Percentiles rank a stretch among this genome's conserved stretches.
Conservation (phyloP, 2,797 vertebrate species). For the Buceros bicornis region DNA sequence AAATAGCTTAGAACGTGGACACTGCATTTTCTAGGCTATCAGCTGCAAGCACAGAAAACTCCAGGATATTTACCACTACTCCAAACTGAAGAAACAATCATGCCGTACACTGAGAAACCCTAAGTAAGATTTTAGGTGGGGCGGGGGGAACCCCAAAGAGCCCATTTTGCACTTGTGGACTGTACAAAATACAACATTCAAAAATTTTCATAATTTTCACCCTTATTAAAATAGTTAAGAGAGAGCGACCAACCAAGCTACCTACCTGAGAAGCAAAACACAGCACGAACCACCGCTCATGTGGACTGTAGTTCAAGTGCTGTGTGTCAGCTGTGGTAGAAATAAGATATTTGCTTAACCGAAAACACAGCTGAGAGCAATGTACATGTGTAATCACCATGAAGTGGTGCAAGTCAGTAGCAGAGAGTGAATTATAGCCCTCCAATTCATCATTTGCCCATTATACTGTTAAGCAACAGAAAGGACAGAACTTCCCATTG, state of each 20-base stretch:
- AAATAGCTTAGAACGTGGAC: not conserved
- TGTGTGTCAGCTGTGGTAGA: constrained; percentile 65
- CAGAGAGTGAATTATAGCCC: constrained; percentile 47
- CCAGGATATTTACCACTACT: not conserved
- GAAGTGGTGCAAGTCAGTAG: constrained; percentile 36
- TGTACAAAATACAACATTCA: not conserved
- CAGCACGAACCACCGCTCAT: not conserved
- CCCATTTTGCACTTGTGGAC: not conserved
- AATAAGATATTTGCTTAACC: constrained; percentile 57
- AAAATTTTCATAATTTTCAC: not conserved
- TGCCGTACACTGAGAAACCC: not conserved
- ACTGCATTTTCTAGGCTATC: not conserved
- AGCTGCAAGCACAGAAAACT: constrained; percentile 3
- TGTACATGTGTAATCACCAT: constrained; percentile 8
- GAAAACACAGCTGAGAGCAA: constrained; percentile 58
- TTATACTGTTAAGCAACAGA: not conserved
- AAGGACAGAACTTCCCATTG: not conserved
- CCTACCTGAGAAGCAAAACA: constrained; percentile 62
- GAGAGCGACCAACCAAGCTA: not conserved
- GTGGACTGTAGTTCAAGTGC: constrained; percentile 16
- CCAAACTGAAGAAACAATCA: not conserved
- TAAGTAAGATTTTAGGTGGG: not conserved
- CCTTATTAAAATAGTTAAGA: not conserved
- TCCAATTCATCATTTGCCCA: constrained; percentile 34
- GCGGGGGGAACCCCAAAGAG: not conserved